Evolutionary conservation across 2,888 invertebrate genomes (phyloP).

Genomic region (Anthophora plumipes): DNA sequence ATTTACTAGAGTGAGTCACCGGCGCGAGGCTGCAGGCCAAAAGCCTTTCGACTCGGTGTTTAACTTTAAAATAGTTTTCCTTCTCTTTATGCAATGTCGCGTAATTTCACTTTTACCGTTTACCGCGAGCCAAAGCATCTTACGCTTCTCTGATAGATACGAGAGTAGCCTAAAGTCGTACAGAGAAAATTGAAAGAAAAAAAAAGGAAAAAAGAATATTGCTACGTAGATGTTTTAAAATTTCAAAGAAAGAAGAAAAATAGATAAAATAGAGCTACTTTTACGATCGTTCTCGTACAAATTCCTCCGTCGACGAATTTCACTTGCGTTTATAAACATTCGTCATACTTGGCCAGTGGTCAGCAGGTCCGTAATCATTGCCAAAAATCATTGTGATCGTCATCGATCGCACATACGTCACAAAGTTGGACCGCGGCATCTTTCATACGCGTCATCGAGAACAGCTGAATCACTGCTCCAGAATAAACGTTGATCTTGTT

Average conservation of each 20-base stretch:
- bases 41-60: neutral
- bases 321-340: conserved; percentile 13
- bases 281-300: no score
- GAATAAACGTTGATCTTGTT: conserved; percentile 42
- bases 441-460: neutral
- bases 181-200: no score
- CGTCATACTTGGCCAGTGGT: conserved; percentile 51
- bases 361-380: conserved; percentile 18
- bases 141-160: no score
- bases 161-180: no score
- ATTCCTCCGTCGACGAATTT: neutral
- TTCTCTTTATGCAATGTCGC: neutral
- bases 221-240: no score
- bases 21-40: neutral
- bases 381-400: conserved; percentile 59
- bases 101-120: neutral
- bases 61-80: neutral
- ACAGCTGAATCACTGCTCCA: conserved; percentile 43
- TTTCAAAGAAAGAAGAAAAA: no score
- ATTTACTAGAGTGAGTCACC: conserved; percentile 1
- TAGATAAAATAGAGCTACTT: no score
- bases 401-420: conserved; percentile 49
- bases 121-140: neutral
- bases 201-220: no score
- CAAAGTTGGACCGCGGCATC: conserved; percentile 28